A percentile compares a stretch with the other conserved stretches of the same genome.
Evolutionary conservation across 2,113 vertebrate genomes (phyloP).

Genomic region (Chaenogobius annularis): DNA sequence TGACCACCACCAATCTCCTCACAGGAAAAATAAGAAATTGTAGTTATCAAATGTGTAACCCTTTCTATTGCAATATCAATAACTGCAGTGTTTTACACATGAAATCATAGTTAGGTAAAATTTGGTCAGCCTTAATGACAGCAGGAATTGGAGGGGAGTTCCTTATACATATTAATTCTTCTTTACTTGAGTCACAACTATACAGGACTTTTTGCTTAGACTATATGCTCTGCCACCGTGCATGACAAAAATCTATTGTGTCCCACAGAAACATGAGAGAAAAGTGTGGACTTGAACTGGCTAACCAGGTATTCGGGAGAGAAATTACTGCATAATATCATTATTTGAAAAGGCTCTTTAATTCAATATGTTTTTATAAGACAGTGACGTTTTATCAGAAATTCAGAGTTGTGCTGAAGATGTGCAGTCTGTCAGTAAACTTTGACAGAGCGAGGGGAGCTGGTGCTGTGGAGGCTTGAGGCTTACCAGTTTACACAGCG

Average conservation of each 20-base stretch:
- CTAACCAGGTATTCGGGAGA: background rate
- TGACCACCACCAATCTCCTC: background rate
- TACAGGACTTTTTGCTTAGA: too few relatives aligned
- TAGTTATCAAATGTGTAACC: background rate
- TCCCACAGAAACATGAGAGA: background rate
- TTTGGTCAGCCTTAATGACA: background rate
- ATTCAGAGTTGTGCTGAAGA: conserved; percentile 44
- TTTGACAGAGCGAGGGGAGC: conserved; percentile 27
- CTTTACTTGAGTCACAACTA: too few relatives aligned
- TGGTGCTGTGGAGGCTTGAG: conserved; percentile 36
- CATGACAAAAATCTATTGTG: background rate
- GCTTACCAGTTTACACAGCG: conserved; percentile 50
- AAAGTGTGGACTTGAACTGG: background rate
- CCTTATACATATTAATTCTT: too few relatives aligned
- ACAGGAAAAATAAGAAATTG: background rate
- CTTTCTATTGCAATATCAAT: background rate
- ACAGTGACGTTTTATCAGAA: conserved; percentile 34
- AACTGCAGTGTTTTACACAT: too few relatives aligned
- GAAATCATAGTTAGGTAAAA: too few relatives aligned
- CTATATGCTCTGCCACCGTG: too few relatives aligned
- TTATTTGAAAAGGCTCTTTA: too few relatives aligned
- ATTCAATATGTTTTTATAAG: background rate
- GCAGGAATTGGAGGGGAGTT: too few relatives aligned
- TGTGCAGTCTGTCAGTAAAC: conserved; percentile 39
- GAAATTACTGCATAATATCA: background rate